Percentiles rank a stretch among this genome's conserved stretches.
Conservation (phyloP, 2,888 invertebrate species). For the Mythimna impura region DNA sequence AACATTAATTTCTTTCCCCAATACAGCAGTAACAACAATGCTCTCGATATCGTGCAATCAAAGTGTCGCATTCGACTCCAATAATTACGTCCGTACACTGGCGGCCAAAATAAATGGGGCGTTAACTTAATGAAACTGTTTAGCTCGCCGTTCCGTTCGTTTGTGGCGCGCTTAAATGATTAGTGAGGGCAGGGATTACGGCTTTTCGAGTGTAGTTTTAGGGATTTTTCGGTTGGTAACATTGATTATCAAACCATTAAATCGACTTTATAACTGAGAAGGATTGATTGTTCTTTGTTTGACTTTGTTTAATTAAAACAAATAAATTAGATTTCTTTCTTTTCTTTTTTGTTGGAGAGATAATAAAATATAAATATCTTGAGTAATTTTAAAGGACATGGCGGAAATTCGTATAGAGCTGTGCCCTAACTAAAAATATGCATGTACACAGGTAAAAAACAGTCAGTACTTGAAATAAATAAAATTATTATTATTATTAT, state of each 20-base stretch:
- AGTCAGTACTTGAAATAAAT: too few species aligned
- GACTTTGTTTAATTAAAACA: not conserved
- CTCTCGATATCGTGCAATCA: constrained; percentile 55
- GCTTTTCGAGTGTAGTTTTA: not conserved
- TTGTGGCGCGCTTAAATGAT: constrained; percentile 49
- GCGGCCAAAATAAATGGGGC: constrained; percentile 55
- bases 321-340: not conserved
- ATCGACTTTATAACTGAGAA: too few species aligned
- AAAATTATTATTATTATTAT: too few species aligned
- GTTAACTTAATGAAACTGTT: constrained; percentile 60
- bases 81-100: constrained; percentile 65
- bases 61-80: constrained; percentile 59
- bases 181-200: constrained; percentile 23
- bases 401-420: too few species aligned
- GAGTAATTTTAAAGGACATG: too few species aligned
- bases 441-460: too few species aligned
- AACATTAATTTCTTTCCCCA: constrained; percentile 11
- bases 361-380: too few species aligned
- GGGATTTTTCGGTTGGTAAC: not conserved
- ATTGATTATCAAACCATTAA: not conserved
- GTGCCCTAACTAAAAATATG: too few species aligned
- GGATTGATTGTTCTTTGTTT: not conserved
- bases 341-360: not conserved
- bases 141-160: constrained; percentile 45
- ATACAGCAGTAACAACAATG: constrained; percentile 28